Percentiles rank a stretch among this genome's conserved stretches.
phyloP scores from a whole-genome alignment of 2,888 invertebrate species.

The Cephus pulcher region DNA sequence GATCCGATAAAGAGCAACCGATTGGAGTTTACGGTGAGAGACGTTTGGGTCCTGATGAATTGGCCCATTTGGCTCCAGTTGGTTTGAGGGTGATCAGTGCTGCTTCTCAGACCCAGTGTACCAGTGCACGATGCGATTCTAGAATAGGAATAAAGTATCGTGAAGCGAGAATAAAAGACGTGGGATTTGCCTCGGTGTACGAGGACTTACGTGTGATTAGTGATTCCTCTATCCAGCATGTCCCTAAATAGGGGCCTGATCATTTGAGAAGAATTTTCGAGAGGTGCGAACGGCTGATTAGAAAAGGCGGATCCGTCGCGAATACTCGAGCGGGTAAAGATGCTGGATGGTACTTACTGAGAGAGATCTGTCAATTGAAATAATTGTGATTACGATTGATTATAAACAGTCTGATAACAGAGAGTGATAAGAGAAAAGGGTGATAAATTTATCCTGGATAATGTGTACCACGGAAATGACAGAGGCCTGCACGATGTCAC shows the following conservation, averaged over 20 bases:
- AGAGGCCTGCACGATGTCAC: constrained; percentile 62
- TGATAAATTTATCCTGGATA: constrained; percentile 15
- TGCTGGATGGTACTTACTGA: neutral
- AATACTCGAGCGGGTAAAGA: neutral
- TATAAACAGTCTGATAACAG: neutral
- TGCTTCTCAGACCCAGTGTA: neutral
- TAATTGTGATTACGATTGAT: neutral
- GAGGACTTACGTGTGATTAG: neutral
- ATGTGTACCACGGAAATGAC: constrained; percentile 65
- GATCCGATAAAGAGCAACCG: neutral
- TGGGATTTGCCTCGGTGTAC: neutral
- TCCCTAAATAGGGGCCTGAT: neutral
- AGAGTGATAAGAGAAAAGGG: neutral
- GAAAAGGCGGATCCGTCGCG: neutral
- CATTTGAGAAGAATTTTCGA: neutral
- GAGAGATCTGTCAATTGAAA: neutral
- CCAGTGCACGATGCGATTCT: neutral
- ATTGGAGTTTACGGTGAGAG: neutral
- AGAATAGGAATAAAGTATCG: neutral
- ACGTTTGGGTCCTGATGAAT: neutral
- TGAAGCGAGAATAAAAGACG: neutral
- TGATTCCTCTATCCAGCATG: neutral
- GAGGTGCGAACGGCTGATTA: neutral
- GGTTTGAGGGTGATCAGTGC: neutral
- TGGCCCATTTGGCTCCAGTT: neutral